These are phyloP conservation scores for Frankliniella intonsa DNA, from an alignment of 2,888 invertebrate genomes.

Conservation along the genomic window DNA sequence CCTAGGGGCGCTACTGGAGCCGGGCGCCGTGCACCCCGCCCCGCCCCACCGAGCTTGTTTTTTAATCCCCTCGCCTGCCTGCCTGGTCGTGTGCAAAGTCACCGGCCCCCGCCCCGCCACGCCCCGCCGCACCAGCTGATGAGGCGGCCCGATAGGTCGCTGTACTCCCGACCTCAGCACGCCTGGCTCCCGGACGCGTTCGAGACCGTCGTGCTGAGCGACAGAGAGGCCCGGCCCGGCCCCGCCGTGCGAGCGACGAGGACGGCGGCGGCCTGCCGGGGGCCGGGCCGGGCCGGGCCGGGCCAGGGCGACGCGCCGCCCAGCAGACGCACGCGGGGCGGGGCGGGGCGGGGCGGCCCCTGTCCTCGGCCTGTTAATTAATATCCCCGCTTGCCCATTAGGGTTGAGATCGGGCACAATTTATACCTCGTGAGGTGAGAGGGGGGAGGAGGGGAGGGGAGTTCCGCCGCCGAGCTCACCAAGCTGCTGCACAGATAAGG, in stretches of 20 bases:
- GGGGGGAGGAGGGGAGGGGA: background rate
- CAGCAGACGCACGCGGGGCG: background rate
- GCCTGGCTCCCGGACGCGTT: too few relatives aligned
- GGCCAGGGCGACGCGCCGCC: too few relatives aligned
- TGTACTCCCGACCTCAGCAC: background rate
- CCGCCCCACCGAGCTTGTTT: background rate
- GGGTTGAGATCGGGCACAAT: constrained; percentile 24
- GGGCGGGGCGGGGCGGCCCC: background rate
- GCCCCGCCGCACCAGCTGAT: background rate
- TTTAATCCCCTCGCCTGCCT: background rate
- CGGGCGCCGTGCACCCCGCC: too few relatives aligned
- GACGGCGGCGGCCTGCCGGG: background rate
- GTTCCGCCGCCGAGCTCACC: constrained; percentile 13
- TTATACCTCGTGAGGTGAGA: constrained; percentile 12
- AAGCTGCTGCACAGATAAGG: constrained; percentile 17
- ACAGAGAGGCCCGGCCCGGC: too few relatives aligned
- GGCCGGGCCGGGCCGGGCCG: background rate
- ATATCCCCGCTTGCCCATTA: constrained; percentile 24
- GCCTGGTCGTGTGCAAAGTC: background rate
- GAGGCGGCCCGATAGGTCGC: constrained; percentile 12
- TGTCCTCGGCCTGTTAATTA: constrained; percentile 14
- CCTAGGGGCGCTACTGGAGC: too few relatives aligned
- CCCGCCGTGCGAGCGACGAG: background rate
- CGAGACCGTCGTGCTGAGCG: too few relatives aligned
- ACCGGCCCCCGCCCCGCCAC: background rate